Conservation (phyloP, 2,888 invertebrate species). For the Lycophotia porphyrea region DNA sequence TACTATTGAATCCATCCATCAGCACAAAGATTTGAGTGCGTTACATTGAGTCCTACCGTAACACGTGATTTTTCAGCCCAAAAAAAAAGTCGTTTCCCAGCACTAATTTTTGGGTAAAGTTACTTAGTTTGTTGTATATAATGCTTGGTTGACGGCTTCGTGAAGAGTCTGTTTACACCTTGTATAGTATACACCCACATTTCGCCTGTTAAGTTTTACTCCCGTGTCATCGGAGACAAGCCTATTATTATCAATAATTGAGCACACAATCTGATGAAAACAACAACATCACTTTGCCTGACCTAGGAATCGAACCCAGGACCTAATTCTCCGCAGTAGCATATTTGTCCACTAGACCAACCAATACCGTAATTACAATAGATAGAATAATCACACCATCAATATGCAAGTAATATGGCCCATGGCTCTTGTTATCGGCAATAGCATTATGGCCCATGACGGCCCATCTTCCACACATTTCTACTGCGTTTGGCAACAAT, state of each 20-base stretch:
- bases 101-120: too few relatives aligned
- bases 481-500: slow-evolving; percentile 43
- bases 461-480: slow-evolving; percentile 39
- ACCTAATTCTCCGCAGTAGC: background rate
- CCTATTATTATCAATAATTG: too few relatives aligned
- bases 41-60: too few relatives aligned
- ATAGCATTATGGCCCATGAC: slow-evolving; percentile 22
- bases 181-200: background rate
- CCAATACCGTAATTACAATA: slow-evolving; percentile 9
- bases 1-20: too few relatives aligned
- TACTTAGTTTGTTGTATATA: too few relatives aligned
- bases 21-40: too few relatives aligned
- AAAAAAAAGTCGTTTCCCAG: too few relatives aligned
- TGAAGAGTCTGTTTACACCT: too few relatives aligned
- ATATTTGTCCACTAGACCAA: background rate
- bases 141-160: too few relatives aligned
- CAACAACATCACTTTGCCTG: background rate
- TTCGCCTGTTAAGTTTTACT: too few relatives aligned
- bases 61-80: too few relatives aligned
- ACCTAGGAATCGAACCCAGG: background rate
- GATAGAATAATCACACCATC: slow-evolving; percentile 29
- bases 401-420: slow-evolving; percentile 32
- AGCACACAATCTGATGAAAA: background rate
- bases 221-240: too few relatives aligned
- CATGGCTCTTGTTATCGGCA: slow-evolving; percentile 17